Percentiles rank a stretch among this genome's conserved stretches.
Conservation (phyloP, 2,888 invertebrate genomes). For the Spilarctia lutea region DNA sequence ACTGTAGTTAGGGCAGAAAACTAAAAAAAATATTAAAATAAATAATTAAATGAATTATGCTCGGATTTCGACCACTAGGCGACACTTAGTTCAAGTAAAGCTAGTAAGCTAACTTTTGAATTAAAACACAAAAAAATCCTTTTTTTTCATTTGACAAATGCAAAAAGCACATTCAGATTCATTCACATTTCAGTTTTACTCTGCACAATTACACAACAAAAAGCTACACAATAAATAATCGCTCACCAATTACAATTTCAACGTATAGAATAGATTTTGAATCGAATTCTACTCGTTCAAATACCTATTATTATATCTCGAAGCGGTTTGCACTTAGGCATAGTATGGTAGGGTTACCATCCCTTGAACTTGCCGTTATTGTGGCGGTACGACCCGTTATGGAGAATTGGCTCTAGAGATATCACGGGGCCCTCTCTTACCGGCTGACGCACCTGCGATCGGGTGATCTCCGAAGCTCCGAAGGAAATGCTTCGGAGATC, state of each 20-base stretch:
- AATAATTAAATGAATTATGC: too few species aligned
- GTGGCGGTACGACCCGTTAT: too few species aligned
- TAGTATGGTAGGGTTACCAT: not conserved
- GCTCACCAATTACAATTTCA: not conserved
- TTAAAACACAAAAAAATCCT: not conserved
- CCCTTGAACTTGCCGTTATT: too few species aligned
- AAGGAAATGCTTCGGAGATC: too few species aligned
- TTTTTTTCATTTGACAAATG: not conserved
- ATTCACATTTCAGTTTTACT: not conserved
- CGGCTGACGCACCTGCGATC: too few species aligned
- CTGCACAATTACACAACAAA: not conserved
- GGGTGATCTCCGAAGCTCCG: too few species aligned
- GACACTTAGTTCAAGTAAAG: not conserved
- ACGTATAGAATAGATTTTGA: not conserved
- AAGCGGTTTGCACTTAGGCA: not conserved
- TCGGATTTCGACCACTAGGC: too few species aligned
- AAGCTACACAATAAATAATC: not conserved
- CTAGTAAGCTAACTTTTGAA: not conserved
- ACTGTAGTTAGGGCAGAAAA: too few species aligned
- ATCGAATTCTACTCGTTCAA: not conserved
- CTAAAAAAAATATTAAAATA: too few species aligned
- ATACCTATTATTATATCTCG: not conserved
- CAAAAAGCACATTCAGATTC: not conserved
- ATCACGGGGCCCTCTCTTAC: too few species aligned
- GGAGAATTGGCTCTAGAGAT: too few species aligned